Percentiles rank a stretch among this genome's conserved stretches.
Evolutionary conservation across 1,140 invertebrate genomes (phyloP).

Genomic region (Drosophila sulfurigaster): DNA sequence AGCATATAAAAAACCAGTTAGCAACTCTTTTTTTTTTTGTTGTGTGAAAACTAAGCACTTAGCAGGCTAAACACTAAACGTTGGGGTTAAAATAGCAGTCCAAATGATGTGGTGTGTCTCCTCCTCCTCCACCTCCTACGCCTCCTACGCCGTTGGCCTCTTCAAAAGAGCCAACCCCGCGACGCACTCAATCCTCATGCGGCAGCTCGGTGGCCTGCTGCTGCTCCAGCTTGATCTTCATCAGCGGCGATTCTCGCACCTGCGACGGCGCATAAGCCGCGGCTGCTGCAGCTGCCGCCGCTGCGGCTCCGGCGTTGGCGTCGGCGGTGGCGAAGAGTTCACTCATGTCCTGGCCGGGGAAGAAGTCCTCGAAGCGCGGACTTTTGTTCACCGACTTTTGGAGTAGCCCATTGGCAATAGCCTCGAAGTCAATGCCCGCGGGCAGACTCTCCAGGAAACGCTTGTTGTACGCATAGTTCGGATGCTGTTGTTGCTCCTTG

Average conservation of each 20-base stretch:
- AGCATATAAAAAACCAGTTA: conserved; percentile 67
- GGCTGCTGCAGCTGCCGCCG: conserved; percentile 61
- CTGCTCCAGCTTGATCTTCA: conserved; percentile 83
- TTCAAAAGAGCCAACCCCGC: conserved; percentile 42
- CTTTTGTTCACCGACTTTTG: conserved; percentile 81
- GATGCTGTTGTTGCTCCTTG: conserved; percentile 56
- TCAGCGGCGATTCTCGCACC: conserved; percentile 71
- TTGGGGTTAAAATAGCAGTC: conserved; percentile 84
- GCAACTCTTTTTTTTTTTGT: conserved; percentile 52
- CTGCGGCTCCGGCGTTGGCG: conserved; percentile 73
- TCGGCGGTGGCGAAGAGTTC: conserved; percentile 89
- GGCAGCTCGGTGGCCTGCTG: conserved; percentile 76
- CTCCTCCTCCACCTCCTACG: background rate
- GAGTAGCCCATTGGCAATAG: conserved; percentile 78
- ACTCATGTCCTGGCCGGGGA: conserved; percentile 86
- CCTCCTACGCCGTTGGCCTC: conserved; percentile 14
- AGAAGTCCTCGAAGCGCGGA: conserved; percentile 85
- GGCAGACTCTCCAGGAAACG: conserved; percentile 78
- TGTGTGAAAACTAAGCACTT: conserved; percentile 61
- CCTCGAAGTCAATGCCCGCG: conserved; percentile 80
- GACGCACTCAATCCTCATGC: conserved; percentile 77
- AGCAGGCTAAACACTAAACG: conserved; percentile 66
- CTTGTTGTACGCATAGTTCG: conserved; percentile 77
- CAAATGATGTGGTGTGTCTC: conserved; percentile 57
- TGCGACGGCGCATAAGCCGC: conserved; percentile 59